Conservation (phyloP, 2,113 vertebrate species). For the Urocitellus parryii region DNA sequence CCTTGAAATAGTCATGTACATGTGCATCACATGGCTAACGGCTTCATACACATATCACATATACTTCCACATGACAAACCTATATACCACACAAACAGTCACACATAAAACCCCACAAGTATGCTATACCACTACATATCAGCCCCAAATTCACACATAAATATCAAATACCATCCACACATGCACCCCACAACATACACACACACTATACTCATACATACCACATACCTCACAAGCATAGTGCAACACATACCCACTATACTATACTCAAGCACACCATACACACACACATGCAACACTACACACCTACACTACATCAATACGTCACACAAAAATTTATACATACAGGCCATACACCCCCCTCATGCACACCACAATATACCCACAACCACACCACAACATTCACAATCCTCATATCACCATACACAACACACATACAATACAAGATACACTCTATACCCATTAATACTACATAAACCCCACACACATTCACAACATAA, state of each 20-base stretch:
- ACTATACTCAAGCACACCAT: neutral
- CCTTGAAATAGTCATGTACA: neutral
- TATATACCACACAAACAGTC: neutral
- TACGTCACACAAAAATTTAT: too few species aligned
- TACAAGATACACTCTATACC: neutral
- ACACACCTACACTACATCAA: too few species aligned
- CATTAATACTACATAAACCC: too few species aligned
- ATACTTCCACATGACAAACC: neutral
- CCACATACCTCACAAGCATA: neutral
- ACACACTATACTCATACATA: neutral
- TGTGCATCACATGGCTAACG: too few species aligned
- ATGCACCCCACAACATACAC: neutral
- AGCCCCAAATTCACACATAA: too few species aligned
- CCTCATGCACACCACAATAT: too few species aligned
- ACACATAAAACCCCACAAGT: neutral
- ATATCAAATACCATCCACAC: neutral
- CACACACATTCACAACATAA: neutral
- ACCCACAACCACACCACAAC: neutral
- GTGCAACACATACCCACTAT: too few species aligned
- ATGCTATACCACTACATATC: neutral
- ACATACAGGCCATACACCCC: too few species aligned
- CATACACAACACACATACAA: neutral
- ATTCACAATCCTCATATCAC: too few species aligned
- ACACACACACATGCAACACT: neutral
- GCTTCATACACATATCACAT: too few species aligned